Percentiles rank a stretch among this genome's conserved stretches.
Evolutionary conservation across 2,797 vertebrate genomes (phyloP).

Genomic region (Crypturellus tataupa): DNA sequence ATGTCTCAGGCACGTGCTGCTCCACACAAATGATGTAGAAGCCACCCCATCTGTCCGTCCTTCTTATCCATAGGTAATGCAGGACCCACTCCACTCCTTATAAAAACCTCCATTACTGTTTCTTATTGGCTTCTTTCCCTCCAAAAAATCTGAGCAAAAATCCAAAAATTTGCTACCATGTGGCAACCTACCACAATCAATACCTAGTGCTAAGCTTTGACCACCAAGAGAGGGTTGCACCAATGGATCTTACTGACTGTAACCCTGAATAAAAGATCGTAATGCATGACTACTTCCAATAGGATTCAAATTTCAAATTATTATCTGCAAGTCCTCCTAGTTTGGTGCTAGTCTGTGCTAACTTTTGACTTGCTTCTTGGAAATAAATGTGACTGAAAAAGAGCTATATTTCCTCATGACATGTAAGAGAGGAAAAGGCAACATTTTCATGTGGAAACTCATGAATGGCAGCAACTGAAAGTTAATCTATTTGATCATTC

Average conservation of each 20-base stretch:
- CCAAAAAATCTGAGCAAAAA: not conserved
- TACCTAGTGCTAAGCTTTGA: not conserved
- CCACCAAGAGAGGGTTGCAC: not conserved
- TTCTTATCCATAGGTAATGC: not conserved
- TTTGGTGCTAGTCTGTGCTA: not conserved
- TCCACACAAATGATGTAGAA: not conserved
- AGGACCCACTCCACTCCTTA: not conserved
- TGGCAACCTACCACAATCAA: not conserved
- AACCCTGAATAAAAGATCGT: not conserved
- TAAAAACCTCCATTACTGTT: not conserved
- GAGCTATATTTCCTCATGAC: not conserved
- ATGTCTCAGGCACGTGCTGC: not conserved
- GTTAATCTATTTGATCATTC: constrained; percentile 2
- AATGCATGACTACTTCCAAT: not conserved
- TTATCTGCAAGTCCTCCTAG: not conserved
- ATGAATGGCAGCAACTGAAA: not conserved
- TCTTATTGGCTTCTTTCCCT: not conserved
- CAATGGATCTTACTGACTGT: not conserved
- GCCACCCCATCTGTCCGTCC: not conserved
- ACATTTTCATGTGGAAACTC: not conserved
- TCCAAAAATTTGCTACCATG: accelerated
- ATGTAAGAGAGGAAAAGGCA: not conserved
- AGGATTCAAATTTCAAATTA: not conserved
- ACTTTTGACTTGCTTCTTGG: not conserved
- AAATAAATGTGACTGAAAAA: not conserved